These are phyloP conservation scores for Wasmannia auropunctata DNA, from an alignment of 1,140 invertebrate genomes.

Conservation along the genomic window DNA sequence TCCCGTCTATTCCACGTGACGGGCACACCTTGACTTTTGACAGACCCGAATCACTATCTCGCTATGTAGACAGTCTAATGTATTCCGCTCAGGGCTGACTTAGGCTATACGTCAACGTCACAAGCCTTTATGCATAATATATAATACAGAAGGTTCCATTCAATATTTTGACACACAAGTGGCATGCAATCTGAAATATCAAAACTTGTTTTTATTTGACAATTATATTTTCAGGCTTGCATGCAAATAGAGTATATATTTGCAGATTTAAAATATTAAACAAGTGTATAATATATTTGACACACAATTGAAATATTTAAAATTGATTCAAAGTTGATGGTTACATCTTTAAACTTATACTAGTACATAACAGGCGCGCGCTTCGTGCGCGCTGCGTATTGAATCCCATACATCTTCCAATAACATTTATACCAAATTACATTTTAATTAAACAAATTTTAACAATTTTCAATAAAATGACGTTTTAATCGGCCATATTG, in stretches of 20 bases:
- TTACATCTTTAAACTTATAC: background rate
- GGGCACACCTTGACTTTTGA: conserved; percentile 47
- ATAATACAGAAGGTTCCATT: conserved; percentile 25
- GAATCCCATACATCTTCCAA: too few species aligned
- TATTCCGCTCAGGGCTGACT: conserved; percentile 17
- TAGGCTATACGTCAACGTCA: conserved; percentile 50
- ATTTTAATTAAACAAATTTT: too few species aligned
- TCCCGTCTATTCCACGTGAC: conserved; percentile 29
- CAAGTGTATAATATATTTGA: background rate
- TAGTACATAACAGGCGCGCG: too few species aligned
- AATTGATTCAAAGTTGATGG: background rate
- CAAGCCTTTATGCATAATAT: conserved; percentile 43
- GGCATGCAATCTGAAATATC: conserved; percentile 8
- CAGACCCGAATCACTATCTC: conserved; percentile 41
- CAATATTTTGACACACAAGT: conserved; percentile 10
- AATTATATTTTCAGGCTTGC: background rate
- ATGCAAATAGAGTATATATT: background rate
- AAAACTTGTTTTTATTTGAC: background rate
- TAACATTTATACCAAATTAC: too few species aligned
- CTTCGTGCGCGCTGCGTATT: too few species aligned
- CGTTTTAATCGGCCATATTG: too few species aligned
- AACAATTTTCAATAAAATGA: too few species aligned
- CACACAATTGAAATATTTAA: background rate
- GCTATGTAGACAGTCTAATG: conserved; percentile 50
- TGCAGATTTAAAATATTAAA: background rate